Percentiles rank a stretch among this genome's conserved stretches.
Conservation (phyloP, 2,888 invertebrate genomes). For the Melikaiella ostensackeni region DNA sequence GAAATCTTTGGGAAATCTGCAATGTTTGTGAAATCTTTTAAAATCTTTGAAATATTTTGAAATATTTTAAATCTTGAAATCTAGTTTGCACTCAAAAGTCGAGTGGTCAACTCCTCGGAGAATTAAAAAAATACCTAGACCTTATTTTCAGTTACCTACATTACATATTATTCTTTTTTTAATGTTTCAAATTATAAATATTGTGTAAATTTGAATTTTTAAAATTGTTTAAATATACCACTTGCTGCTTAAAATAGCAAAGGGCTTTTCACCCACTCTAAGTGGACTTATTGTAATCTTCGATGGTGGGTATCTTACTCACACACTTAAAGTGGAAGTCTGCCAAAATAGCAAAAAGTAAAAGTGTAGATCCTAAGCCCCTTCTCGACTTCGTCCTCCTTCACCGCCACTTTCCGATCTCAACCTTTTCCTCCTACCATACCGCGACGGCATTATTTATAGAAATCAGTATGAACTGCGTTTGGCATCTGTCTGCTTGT, state of each 20-base stretch:
- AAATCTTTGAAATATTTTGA: no score
- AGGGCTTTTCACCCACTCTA: slow-evolving; percentile 31
- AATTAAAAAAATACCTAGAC: neutral
- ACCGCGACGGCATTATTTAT: slow-evolving; percentile 72
- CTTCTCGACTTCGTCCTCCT: slow-evolving; percentile 50
- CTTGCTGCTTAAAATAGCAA: slow-evolving; percentile 39
- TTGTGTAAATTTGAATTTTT: neutral
- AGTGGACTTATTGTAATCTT: slow-evolving; percentile 43
- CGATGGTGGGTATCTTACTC: slow-evolving; percentile 45
- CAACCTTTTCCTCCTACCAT: slow-evolving; percentile 61
- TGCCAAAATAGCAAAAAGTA: slow-evolving; percentile 69
- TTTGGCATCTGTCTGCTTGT: slow-evolving; percentile 69
- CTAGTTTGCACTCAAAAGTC: no score
- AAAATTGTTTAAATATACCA: slow-evolving; percentile 57
- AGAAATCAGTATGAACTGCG: slow-evolving; percentile 74
- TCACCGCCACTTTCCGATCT: slow-evolving; percentile 55
- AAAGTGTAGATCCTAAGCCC: slow-evolving; percentile 55
- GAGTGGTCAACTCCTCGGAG: neutral
- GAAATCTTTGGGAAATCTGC: no score
- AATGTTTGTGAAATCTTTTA: no score
- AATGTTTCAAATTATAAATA: neutral
- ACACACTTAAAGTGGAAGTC: slow-evolving; percentile 56
- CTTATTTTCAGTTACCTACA: neutral
- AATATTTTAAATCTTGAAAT: no score
- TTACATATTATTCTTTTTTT: neutral